Base-by-base conservation (phyloP, 2,888 invertebrate species). In the Dasysyrphus tricinctus region DNA sequence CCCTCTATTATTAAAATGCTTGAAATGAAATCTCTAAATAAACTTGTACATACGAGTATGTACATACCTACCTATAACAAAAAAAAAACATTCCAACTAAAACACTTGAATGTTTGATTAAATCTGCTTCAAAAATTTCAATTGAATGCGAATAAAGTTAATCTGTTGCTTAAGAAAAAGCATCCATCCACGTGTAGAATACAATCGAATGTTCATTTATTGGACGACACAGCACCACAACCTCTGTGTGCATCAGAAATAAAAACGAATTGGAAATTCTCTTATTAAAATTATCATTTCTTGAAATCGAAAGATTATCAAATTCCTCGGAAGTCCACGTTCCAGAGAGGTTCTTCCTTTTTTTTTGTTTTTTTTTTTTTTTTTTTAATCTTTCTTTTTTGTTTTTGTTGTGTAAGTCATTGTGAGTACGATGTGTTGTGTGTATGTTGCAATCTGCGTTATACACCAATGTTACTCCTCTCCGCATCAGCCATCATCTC, bases 271-370 rank as follows among this genome's bases (percentile, higher is more conserved):
- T 83, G 82, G 79, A 88, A 85, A 88, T 88, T 88, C 88, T 85
- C 88, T 89, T 89, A 89, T 89, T 88, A 89, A 88, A 88, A 88
- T 88, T 87, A 89, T 89, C 89, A 79, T 88, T 87, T 84, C 88
- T 88, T 79, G 88, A 88, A 88, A 88, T 88, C 88, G 75, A 69
- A 39, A 88, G 85, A 88, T 88, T 88, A 85, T 88, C 85, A 81
- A 88, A 88, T 88, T 81, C 88, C 80, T 85, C 61, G 80, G 85
- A 85, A 85, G 72, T 78, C 78, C 75, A 74, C 59, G 77, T 67
- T 74, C 63, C 59, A 73, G 67, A 79, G 77, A 80, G 76, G 80
- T 80, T 77, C 51, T 51, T 72, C 42, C 14, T 34, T 75, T 29
- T 44, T 75, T 72, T 37, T 29, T 44, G 70, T 72, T 37, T 44